Evolutionary conservation across 2,888 invertebrate genomes (phyloP), one percentile per base, ranked within the genome.

Genomic region (Nebria salina): DNA sequence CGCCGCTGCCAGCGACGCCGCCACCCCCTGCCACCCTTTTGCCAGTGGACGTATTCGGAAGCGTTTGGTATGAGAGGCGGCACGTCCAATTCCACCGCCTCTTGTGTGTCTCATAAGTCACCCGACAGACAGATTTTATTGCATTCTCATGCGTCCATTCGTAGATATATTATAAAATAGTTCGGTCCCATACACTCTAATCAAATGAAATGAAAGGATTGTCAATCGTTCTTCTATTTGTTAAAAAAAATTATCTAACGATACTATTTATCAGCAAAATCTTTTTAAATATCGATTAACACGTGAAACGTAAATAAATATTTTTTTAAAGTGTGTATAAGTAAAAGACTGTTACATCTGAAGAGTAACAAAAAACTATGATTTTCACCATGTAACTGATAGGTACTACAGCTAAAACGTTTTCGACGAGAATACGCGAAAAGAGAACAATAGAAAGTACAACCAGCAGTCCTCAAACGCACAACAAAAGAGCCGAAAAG

Each of bases 21-120:
- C 70, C 70, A 26, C 70, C 11, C 70, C 8, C 68, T 15, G 13
- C n/a, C 15, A 15, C 15, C n/a, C 65, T 7, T 20, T 8, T 3
- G 74, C 82, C 76, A 76, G 34, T 74, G 65, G 72, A 70, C 65
- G 66, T 77, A 54, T 75, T 72, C 81, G 0, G 65, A 70, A 75
- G 77, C 80, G 72, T 82, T 74, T 83, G 82, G 82, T 77, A 82
- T 84, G 82, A 83, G 84, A 84, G 85, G 85, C 85, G 84, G 84
- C 85, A 85, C 86, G 86, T 87, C 86, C 86, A 87, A 87, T 87
- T 86, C 87, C 86, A 85, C 86, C 86, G 87, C 86, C 85, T 86
- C 86, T 87, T 87, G 86, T 87, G 86, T 87, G 87, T 87, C 87
- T 85, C 87, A 87, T 87, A 87, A 87, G 88, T 88, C 88, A 87